Percentiles rank a stretch among this genome's conserved stretches.
phyloP scores from a whole-genome alignment of 92 coral and sea anemone genomes.

The Zoanthus sansibaricus region DNA sequence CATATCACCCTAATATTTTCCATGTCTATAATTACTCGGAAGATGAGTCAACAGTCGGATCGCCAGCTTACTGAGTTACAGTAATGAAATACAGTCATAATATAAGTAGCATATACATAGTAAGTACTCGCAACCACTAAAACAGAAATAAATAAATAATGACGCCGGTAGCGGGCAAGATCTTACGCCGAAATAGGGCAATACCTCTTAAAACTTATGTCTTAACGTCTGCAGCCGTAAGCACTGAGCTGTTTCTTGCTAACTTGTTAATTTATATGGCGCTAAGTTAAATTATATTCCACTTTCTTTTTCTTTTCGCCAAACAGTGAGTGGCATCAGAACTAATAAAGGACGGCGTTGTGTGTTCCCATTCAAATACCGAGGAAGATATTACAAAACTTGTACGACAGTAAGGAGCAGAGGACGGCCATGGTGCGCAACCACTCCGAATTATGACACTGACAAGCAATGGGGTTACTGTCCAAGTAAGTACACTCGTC shows the following conservation, averaged over 20 bases:
- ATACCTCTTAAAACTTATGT: too few relatives aligned
- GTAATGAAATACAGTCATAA: too few relatives aligned
- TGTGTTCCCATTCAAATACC: conserved; percentile 13
- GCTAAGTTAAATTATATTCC: not conserved
- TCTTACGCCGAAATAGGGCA: too few relatives aligned
- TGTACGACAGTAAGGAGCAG: not conserved
- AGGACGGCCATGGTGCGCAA: conserved; percentile 21
- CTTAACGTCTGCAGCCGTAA: not conserved
- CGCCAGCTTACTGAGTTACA: not conserved
- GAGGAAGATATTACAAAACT: not conserved
- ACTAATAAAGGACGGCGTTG: not conserved
- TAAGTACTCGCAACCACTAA: too few relatives aligned
- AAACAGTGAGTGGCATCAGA: not conserved
- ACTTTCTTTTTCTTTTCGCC: not conserved
- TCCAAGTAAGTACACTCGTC: not conserved
- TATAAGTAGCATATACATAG: too few relatives aligned
- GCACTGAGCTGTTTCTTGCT: not conserved
- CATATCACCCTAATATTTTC: too few relatives aligned
- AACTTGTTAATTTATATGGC: too few relatives aligned
- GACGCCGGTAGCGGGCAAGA: too few relatives aligned
- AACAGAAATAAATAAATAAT: too few relatives aligned
- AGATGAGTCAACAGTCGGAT: not conserved
- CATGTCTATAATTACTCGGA: not conserved
- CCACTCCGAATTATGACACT: conserved; percentile 1
- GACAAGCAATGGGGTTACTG: conserved; percentile 7